These are phyloP conservation scores for Entelurus aequoreus DNA, from an alignment of 2,113 vertebrate genomes.

Conservation along the genomic window DNA sequence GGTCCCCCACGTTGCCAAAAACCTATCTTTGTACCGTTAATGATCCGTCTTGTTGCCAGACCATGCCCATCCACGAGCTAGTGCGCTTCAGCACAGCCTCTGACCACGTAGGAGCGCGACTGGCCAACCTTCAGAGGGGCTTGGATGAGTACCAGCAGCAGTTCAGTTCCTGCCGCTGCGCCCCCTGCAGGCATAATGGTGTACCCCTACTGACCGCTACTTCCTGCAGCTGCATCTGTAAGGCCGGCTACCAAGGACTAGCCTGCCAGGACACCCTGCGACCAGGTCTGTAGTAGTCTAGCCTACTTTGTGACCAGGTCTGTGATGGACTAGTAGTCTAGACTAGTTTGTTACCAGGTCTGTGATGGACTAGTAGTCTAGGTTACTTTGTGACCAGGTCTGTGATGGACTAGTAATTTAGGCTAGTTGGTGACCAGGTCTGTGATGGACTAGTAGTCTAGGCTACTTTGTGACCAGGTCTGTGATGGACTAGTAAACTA, in stretches of 20 bases:
- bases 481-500: too few relatives aligned
- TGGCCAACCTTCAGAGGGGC: slow-evolving; percentile 71
- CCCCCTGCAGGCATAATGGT: slow-evolving; percentile 78
- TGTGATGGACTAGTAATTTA: too few relatives aligned
- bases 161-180: slow-evolving; percentile 82
- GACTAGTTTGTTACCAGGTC: too few relatives aligned
- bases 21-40: too few relatives aligned
- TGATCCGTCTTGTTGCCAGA: slow-evolving; percentile 49
- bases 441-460: too few relatives aligned
- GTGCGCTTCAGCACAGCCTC: slow-evolving; percentile 69
- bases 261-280: slow-evolving; percentile 72
- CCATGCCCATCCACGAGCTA: slow-evolving; percentile 80
- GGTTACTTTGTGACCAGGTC: too few relatives aligned
- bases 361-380: too few relatives aligned
- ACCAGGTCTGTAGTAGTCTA: slow-evolving; percentile 17
- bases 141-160: slow-evolving; percentile 78
- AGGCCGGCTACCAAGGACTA: slow-evolving; percentile 53
- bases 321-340: too few relatives aligned
- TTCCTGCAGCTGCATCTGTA: slow-evolving; percentile 78
- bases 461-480: too few relatives aligned
- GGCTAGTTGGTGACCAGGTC: too few relatives aligned
- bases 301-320: too few relatives aligned
- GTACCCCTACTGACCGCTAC: slow-evolving; percentile 69
- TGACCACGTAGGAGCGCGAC: slow-evolving; percentile 56
- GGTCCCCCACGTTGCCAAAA: too few relatives aligned